Evolutionary conservation across 2,113 vertebrate genomes (phyloP), one percentile per base, ranked within the genome.

Genomic region (Ptychochromis oligacanthus): DNA sequence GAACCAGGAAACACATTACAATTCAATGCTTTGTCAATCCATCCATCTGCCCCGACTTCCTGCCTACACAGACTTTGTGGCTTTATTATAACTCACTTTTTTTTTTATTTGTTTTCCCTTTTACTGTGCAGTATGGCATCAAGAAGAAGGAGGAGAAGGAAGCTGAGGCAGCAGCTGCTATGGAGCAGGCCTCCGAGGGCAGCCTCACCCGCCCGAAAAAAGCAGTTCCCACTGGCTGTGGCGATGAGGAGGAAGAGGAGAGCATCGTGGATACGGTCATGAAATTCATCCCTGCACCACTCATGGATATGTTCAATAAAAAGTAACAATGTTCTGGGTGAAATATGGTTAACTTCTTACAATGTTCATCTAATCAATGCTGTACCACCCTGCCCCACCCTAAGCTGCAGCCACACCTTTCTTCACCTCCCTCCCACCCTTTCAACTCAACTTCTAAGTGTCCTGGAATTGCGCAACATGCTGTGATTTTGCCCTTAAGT

Each of bases 141-240:
- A 99, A 99, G 96, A 99, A 98, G 96, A 99, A 97, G 95, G 98
- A 99, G 90, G 98, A 99, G 90, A 97, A 97, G 4, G 98, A 99
- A 89, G 98, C 98, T 0, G 98, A 99, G 91, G 97, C 97, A 4
- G 97, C 97, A 70, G 98, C 98, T 0, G 97, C 97, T 2, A 94
- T 99, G 96, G 98, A 99, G 95, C 97, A 97, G 88, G 97, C 97
- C 31, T 93, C 97, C 2, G 98, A 99, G 93, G 98, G 98, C 56
- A 99, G 97, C 88, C 96, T 99, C 81, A 99, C 98, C 0, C 96
- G 98, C 46, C 97, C 97, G 2, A 99, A 99, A 93, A 99, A 98
- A 92, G 97, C 98, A 0, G 95, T 96, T 5, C 96, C 96, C 2
- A 64, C 94, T 1, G 96, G 96, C 88, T 96, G 96, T 0, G 96